Base-by-base conservation (phyloP, 2,888 invertebrate species). In the Lucinisca nassula region DNA sequence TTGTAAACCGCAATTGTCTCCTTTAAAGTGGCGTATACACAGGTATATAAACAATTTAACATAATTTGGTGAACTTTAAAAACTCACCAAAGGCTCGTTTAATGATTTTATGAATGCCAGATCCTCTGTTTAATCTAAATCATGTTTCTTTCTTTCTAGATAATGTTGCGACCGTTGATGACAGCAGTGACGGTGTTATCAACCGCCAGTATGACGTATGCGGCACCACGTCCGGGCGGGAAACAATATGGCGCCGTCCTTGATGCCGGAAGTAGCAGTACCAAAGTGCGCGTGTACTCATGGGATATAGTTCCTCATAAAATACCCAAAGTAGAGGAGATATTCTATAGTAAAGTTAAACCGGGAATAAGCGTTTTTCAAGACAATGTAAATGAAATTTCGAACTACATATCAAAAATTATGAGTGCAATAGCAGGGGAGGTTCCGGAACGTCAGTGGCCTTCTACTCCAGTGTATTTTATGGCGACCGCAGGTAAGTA, bases 251-350 rank as follows among this genome's bases (percentile, higher is more conserved):
- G 96, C 27, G 95, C 97, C 12, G 95, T 97, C 27, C 93, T 97
- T 51, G 97, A 97, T 92, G 97, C 97, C 8, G 97, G 97, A 8
- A 97, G 97, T 83, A 96, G 96, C 55, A 97, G 97, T 40, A 96
- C 96, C 35, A 95, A 97, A 58, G 91, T 96, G 10, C 96, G 96
- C 85, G 93, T 97, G 49, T 97, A 97, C 92, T 84, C 88, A 27
- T 97, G 96, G 97, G 40, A 73, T 37, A 88, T 83, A n/a, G 83
- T 88, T 3, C 51, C 38, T 4, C 76, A 73, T 1, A 81, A 82
- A 30, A 85, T 93, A 35, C 93, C 92, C 10, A 51, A 79, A 21
- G 85, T 93, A 70, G 79, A 85, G n/a, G 88, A 92, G 76, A 79
- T 88, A 37, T 78, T 84, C 61, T 85, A 90, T 82, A 89, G 76